These are phyloP conservation scores for Agapostemon virescens DNA, from an alignment of 2,888 invertebrate species.

Conservation along the genomic window DNA sequence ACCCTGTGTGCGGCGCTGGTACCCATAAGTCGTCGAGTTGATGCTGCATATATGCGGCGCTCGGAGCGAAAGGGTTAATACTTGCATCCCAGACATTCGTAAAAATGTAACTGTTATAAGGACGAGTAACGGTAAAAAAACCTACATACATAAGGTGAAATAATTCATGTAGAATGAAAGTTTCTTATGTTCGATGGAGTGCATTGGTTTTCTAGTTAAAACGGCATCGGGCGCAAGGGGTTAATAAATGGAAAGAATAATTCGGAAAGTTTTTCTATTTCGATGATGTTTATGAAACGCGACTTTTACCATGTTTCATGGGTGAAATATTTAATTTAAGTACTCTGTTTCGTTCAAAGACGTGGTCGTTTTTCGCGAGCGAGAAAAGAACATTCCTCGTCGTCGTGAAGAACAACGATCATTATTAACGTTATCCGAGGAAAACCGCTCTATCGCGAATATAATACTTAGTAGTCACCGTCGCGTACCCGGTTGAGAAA, in stretches of 20 bases:
- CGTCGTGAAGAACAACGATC: slow-evolving; percentile 32
- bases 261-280: too few relatives aligned
- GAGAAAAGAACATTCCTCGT: neutral
- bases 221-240: too few relatives aligned
- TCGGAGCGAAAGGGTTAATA: neutral
- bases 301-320: too few relatives aligned
- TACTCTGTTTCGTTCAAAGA: neutral
- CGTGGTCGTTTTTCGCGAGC: neutral
- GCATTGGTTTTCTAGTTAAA: too few relatives aligned
- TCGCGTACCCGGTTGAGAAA: slow-evolving; percentile 48
- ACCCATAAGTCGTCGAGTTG: neutral
- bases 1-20: neutral
- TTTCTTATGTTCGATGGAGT: too few relatives aligned
- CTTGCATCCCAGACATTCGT: too few relatives aligned
- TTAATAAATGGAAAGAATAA: too few relatives aligned
- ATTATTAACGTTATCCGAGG: slow-evolving; percentile 42
- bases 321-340: neutral
- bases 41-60: neutral
- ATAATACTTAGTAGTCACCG: slow-evolving; percentile 35
- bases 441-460: slow-evolving; percentile 36
- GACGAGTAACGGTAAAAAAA: too few relatives aligned
- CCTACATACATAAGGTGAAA: too few relatives aligned
- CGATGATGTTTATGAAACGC: too few relatives aligned
- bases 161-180: too few relatives aligned
- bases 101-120: too few relatives aligned